These are phyloP conservation scores for Beris morrisii DNA, from an alignment of 2,888 invertebrate genomes.

Conservation along the genomic window DNA sequence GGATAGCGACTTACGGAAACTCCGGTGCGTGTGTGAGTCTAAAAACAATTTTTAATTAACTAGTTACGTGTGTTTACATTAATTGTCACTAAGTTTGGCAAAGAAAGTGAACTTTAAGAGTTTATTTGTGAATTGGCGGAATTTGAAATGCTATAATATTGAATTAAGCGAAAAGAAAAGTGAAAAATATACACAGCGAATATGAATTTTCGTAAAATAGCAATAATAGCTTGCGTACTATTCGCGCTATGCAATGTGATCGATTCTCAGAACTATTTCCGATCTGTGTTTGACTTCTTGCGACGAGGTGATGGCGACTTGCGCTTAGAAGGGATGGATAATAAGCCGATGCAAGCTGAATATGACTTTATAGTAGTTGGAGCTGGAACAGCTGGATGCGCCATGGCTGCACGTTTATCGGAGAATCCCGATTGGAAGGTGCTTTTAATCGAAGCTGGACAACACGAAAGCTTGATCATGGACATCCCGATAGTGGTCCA, in stretches of 20 bases:
- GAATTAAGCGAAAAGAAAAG: neutral
- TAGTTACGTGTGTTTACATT: conserved; percentile 8
- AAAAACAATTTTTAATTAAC: neutral
- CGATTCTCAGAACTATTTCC: conserved; percentile 31
- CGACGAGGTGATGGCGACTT: conserved; percentile 33
- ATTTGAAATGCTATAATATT: conserved; percentile 1
- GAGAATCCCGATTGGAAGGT: conserved; percentile 62
- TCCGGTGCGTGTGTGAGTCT: neutral
- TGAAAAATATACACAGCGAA: conserved; percentile 4
- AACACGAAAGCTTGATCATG: conserved; percentile 63
- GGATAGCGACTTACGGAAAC: neutral
- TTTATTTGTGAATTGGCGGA: neutral
- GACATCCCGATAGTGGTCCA: conserved; percentile 69
- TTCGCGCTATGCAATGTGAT: conserved; percentile 4
- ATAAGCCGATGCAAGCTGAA: conserved; percentile 32
- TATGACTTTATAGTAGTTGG: conserved; percentile 64
- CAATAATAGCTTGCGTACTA: neutral
- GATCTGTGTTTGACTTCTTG: conserved; percentile 31
- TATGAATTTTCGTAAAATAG: conserved; percentile 1
- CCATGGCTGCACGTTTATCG: conserved; percentile 63
- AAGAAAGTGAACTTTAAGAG: neutral
- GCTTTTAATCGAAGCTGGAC: conserved; percentile 64
- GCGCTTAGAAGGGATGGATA: conserved; percentile 31
- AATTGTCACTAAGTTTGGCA: neutral
- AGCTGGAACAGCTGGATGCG: conserved; percentile 64